Percentiles rank a stretch among this genome's conserved stretches.
phyloP scores from a whole-genome alignment of 2,888 invertebrate species.

The Orthosia incerta region DNA sequence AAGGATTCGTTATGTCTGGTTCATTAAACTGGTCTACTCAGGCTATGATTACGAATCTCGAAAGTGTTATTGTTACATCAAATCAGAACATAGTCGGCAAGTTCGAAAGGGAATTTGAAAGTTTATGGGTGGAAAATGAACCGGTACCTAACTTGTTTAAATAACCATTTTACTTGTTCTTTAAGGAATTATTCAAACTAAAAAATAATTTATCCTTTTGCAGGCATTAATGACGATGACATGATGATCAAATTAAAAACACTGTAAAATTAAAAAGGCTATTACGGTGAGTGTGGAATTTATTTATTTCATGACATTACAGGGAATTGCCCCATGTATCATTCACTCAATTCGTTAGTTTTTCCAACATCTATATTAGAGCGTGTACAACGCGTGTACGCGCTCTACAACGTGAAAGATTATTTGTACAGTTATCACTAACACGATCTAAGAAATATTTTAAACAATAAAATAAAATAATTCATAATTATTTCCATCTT shows the following conservation, averaged over 20 bases:
- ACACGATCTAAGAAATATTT: neutral
- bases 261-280: constrained; percentile 10
- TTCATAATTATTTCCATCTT: neutral
- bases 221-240: constrained; percentile 72
- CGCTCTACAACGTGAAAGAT: too few species aligned
- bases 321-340: neutral
- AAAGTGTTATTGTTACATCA: constrained; percentile 93
- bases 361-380: neutral
- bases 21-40: constrained; percentile 95
- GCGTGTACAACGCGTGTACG: too few species aligned
- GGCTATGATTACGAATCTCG: constrained; percentile 93
- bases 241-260: constrained; percentile 37
- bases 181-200: neutral
- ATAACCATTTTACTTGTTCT: neutral
- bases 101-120: constrained; percentile 92
- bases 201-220: constrained; percentile 56
- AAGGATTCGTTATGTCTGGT: constrained; percentile 92
- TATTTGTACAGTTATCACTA: neutral
- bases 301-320: neutral
- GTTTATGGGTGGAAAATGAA: constrained; percentile 91
- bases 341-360: constrained; percentile 26
- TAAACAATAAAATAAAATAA: neutral
- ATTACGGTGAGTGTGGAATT: constrained; percentile 8
- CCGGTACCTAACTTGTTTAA: constrained; percentile 73
- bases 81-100: constrained; percentile 88